Base-by-base conservation (phyloP, 2,888 invertebrate species). In the Dolomedes plantarius region DNA sequence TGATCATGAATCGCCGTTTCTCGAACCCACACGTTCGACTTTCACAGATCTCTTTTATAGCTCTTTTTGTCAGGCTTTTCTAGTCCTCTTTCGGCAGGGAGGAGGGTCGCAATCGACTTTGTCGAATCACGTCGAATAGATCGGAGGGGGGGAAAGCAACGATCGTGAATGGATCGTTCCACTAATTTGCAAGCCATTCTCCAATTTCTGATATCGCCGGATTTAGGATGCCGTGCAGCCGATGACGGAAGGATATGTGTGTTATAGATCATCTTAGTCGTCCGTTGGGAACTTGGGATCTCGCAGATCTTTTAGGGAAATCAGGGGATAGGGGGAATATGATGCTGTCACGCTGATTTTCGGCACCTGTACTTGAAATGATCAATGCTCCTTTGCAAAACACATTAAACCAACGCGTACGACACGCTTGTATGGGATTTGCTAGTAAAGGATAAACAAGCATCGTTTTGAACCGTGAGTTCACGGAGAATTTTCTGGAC, bases 51-150 rank as follows among this genome's bases (percentile, higher is more conserved):
- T 77, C 69, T 77, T 72, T 85, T 85, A 85, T 78, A 73, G 83
- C 65, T 67, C 77, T 81, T n/a, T n/a, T 81, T 81, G 74, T 81
- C 39, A 41, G 67, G 75, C 71, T 76, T 83, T 75, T 72, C 75
- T 76, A 46, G 50, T 76, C 32, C 64, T 80, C 28, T 80, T 68
- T 56, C 67, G 31, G 65, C 62, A 65, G 46, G 62, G 80, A 50
- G 73, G 73, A 31, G 81, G 82, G 73, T 85, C n/a, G 77, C 83
- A 78, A 85, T 77, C 83, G 77, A 56, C 77, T 85, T 78, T 78
- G 77, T 67, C 83, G 82, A 83, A 83, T 83, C 31, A 76, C 39
- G 32, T 50, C 76, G 76, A 85, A 85, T 85, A 50, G 83, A 73
- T 50, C n/a, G 73, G 65, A 28, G 29, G 77, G 83, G 83, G 76